These are phyloP conservation scores for Hyposoter didymator DNA, from an alignment of 2,888 invertebrate species.

Conservation along the genomic window DNA sequence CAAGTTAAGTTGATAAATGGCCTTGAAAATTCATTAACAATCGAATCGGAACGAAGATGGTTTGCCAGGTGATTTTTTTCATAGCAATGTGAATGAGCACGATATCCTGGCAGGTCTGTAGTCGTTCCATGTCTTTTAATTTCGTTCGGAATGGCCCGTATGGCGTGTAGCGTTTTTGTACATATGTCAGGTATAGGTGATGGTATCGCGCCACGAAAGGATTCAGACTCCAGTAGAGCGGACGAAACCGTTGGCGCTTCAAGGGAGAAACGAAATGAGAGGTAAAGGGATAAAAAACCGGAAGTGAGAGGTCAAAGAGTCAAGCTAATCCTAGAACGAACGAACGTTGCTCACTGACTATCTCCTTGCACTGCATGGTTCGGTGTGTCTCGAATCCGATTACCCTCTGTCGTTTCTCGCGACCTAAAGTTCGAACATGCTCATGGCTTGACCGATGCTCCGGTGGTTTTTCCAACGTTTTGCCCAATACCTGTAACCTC, in stretches of 20 bases:
- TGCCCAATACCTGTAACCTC: constrained; percentile 27
- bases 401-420: constrained; percentile 63
- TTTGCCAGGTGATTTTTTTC: not conserved
- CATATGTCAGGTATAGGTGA: constrained; percentile 29
- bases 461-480: constrained; percentile 64
- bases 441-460: constrained; percentile 44
- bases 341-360: constrained; percentile 51
- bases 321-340: constrained; percentile 68
- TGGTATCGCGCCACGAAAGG: constrained; percentile 37
- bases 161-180: constrained; percentile 3
- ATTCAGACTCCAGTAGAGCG: constrained; percentile 44
- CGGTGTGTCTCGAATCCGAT: constrained; percentile 65
- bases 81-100: not conserved
- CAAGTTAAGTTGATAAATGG: not conserved
- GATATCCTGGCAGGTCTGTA: not conserved
- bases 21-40: not conserved
- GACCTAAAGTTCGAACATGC: constrained; percentile 61
- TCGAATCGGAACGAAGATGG: not conserved
- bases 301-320: constrained; percentile 65
- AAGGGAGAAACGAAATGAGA: constrained; percentile 31
- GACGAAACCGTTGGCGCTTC: constrained; percentile 15
- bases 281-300: constrained; percentile 35
- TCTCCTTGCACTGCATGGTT: constrained; percentile 25
- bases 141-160: constrained; percentile 8
- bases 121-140: not conserved